phyloP scores from a whole-genome alignment of 1,140 invertebrate genomes.

The Ladona fulva region DNA sequence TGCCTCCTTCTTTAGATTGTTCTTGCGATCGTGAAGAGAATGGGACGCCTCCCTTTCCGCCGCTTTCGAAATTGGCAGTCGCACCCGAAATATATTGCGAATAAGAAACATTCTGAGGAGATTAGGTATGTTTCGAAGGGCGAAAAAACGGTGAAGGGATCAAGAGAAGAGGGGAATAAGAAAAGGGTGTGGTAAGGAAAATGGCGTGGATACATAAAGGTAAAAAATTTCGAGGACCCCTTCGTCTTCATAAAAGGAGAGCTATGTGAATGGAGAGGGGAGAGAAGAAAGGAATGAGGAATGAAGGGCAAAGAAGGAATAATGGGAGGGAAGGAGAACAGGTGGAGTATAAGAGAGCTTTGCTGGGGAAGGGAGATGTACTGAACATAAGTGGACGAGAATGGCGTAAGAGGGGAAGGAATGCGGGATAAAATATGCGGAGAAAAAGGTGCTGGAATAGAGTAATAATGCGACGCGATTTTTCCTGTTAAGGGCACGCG shows the following conservation, averaged over 20 bases:
- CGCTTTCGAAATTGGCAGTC: neutral
- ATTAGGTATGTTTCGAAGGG: neutral
- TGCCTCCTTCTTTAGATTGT: neutral
- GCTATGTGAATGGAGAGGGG: neutral
- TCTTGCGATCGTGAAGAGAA: neutral
- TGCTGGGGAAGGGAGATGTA: neutral
- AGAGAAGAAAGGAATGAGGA: neutral
- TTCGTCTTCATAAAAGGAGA: neutral
- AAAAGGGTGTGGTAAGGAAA: neutral
- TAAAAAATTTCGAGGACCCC: neutral
- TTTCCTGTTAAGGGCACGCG: too few species aligned
- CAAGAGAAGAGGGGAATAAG: neutral
- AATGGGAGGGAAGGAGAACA: neutral
- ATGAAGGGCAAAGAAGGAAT: neutral
- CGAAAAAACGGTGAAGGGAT: neutral
- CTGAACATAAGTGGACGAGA: neutral
- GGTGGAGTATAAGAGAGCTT: neutral
- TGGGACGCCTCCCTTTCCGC: neutral
- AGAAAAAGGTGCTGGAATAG: neutral
- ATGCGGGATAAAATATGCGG: neutral
- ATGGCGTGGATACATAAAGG: neutral
- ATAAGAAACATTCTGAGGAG: neutral
- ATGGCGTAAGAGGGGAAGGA: neutral
- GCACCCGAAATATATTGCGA: neutral
- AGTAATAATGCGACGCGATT: too few species aligned